Evolutionary conservation across 2,113 vertebrate genomes (phyloP).

Genomic region (Stigmatopora nigra): DNA sequence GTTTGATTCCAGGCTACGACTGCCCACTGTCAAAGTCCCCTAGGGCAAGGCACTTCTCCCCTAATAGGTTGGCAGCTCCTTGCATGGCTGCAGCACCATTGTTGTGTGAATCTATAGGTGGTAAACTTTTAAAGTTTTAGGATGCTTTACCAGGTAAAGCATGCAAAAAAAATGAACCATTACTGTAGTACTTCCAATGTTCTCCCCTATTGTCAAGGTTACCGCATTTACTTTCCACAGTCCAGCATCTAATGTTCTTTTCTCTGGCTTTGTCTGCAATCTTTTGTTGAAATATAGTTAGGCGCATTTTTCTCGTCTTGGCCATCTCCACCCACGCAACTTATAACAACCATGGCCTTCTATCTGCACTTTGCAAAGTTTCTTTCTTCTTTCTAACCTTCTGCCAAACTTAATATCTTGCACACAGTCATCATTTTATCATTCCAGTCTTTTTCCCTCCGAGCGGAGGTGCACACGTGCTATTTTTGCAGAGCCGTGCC

Average conservation of each 20-base stretch:
- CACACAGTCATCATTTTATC: neutral
- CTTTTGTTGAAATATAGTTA: conserved; percentile 42
- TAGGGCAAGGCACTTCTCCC: too few relatives aligned
- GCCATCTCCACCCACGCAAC: conserved; percentile 39
- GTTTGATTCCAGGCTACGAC: too few relatives aligned
- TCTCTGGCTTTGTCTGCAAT: conserved; percentile 34
- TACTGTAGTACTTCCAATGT: too few relatives aligned
- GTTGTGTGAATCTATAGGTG: too few relatives aligned
- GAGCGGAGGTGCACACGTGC: neutral
- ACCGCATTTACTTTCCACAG: neutral
- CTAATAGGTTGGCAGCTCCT: too few relatives aligned
- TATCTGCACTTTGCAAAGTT: conserved; percentile 29
- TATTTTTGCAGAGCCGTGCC: conserved; percentile 35
- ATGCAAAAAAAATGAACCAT: too few relatives aligned
- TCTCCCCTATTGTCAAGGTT: neutral
- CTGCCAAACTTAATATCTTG: conserved; percentile 7
- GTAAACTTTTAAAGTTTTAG: too few relatives aligned
- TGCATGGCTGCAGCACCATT: too few relatives aligned
- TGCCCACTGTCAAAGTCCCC: too few relatives aligned
- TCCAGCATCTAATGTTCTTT: neutral
- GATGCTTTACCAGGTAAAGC: too few relatives aligned
- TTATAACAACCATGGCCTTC: conserved; percentile 28
- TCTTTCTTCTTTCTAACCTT: conserved; percentile 13
- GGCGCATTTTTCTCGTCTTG: conserved; percentile 41
- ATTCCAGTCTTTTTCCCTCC: neutral